Evolutionary conservation across 2,888 invertebrate genomes (phyloP), one percentile per base, ranked within the genome.

Genomic region (Eustalomyia histrio): DNA sequence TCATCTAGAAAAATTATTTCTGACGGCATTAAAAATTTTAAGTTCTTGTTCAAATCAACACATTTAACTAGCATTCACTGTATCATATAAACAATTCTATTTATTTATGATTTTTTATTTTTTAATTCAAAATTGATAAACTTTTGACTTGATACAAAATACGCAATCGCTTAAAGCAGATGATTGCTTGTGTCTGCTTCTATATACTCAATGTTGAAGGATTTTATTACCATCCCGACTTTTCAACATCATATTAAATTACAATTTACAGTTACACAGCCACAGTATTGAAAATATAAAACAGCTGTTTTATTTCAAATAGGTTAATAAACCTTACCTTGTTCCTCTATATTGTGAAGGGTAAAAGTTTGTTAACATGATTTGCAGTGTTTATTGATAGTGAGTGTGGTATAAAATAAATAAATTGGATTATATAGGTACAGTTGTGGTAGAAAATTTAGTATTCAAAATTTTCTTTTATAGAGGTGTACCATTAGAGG

Each of bases 291-390:
- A 35, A 43, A 14, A 43, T 43, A 14, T 14, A 43, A 63, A 73
- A 33, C 47, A 58, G 29, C 29, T 68, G 69, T 68, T 33, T 50
- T 64, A 17, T 65, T 50, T 58, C 2, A 2, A 53, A 18, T 63
- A 55, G 18, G 64, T 73, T 73, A 64, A 47, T 50, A 64, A 73
- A 72, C 72, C 24, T 43, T 55, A 64, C 33, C 63, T 64, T 73
- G 55, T 50, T 60, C 8, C 24, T 57, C 6, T 14, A 47, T 24
- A 39, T 50, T 50, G 9, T 50, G 17, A 69, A 69, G 35, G 16
- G 16, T 33, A 69, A 21, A 50, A 65, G 52, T 33, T 64, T 52
- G 33, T 33, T 64, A 65, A 65, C 29, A 52, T 50, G 4, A 33
- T 35, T 55, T 55, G n/a, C n/a, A n/a, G n/a, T n/a, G 12, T 53